These are phyloP conservation scores for Bostrychus sinensis DNA, from an alignment of 2,113 vertebrate species.

Conservation along the genomic window DNA sequence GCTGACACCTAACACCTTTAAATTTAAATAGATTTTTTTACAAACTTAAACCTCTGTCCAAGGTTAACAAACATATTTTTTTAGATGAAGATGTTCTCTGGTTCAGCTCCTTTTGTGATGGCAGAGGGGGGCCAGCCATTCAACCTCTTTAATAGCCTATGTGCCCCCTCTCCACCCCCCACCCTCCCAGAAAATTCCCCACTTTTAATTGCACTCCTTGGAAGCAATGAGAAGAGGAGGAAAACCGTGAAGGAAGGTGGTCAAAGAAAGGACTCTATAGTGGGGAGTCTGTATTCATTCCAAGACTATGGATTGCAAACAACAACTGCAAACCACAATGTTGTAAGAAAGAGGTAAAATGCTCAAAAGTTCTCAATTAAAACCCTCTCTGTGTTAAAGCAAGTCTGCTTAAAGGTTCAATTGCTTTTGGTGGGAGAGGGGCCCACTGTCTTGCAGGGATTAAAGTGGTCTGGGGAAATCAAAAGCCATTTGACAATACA, in stretches of 20 bases:
- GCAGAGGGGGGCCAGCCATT: slow-evolving; percentile 67
- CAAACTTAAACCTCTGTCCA: no score
- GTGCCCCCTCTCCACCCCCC: slow-evolving; percentile 54
- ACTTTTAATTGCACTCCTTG: slow-evolving; percentile 72
- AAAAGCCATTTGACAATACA: slow-evolving; percentile 88
- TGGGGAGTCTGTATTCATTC: slow-evolving; percentile 74
- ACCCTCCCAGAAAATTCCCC: slow-evolving; percentile 62
- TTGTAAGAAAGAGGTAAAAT: slow-evolving; percentile 71
- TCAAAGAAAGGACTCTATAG: slow-evolving; percentile 58
- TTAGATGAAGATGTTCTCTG: slow-evolving; percentile 64
- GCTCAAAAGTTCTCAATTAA: slow-evolving; percentile 85
- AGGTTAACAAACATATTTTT: slow-evolving; percentile 64
- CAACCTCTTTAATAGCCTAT: slow-evolving; percentile 76
- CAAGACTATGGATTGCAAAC: slow-evolving; percentile 76
- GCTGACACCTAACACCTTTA: no score
- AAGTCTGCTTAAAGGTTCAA: slow-evolving; percentile 79
- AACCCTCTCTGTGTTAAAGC: slow-evolving; percentile 78
- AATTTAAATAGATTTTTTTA: no score
- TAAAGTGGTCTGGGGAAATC: slow-evolving; percentile 83
- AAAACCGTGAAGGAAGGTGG: slow-evolving; percentile 56
- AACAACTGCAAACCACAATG: slow-evolving; percentile 69
- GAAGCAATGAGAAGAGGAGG: slow-evolving; percentile 69
- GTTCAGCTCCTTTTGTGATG: slow-evolving; percentile 74
- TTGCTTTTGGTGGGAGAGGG: slow-evolving; percentile 78
- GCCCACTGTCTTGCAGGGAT: slow-evolving; percentile 82